Conservation (phyloP, 2,797 vertebrate genomes). For the Scyliorhinus canicula region DNA sequence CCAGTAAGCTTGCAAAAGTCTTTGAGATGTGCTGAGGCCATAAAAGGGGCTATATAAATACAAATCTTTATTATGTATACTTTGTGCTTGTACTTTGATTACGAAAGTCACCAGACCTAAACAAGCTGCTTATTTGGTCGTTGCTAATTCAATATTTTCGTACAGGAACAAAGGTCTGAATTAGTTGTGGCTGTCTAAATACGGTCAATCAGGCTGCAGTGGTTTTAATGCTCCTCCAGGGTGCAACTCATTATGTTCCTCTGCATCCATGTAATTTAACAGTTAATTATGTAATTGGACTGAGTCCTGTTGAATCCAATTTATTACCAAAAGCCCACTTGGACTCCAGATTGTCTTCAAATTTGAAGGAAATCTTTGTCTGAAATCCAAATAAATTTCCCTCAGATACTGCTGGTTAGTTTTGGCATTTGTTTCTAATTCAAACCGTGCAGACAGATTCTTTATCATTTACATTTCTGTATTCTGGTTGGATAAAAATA, state of each 20-base stretch:
- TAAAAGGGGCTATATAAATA: neutral
- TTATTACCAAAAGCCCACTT: neutral
- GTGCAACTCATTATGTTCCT: neutral
- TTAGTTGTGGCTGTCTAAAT: neutral
- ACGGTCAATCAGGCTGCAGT: neutral
- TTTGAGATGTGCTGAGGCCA: neutral
- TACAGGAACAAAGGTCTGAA: neutral
- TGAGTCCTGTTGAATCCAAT: neutral
- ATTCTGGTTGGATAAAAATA: neutral
- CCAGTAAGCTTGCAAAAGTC: neutral
- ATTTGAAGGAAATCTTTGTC: neutral
- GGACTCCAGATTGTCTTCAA: neutral
- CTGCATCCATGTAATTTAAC: neutral
- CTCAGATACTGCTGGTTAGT: neutral
- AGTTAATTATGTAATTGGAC: neutral
- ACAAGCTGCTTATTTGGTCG: neutral
- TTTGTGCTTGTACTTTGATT: neutral
- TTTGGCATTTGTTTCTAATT: neutral
- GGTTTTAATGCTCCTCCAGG: neutral
- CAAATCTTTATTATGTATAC: neutral
- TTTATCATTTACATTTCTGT: neutral
- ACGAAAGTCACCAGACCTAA: neutral
- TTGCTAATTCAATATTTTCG: neutral
- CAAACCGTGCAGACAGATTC: neutral
- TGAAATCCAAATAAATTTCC: neutral